A percentile compares a stretch with the other conserved stretches of the same genome.
Evolutionary conservation across 35 echinoderm and acorn worm species (phyloP).

Genomic region (Eucidaris tribuloides): DNA sequence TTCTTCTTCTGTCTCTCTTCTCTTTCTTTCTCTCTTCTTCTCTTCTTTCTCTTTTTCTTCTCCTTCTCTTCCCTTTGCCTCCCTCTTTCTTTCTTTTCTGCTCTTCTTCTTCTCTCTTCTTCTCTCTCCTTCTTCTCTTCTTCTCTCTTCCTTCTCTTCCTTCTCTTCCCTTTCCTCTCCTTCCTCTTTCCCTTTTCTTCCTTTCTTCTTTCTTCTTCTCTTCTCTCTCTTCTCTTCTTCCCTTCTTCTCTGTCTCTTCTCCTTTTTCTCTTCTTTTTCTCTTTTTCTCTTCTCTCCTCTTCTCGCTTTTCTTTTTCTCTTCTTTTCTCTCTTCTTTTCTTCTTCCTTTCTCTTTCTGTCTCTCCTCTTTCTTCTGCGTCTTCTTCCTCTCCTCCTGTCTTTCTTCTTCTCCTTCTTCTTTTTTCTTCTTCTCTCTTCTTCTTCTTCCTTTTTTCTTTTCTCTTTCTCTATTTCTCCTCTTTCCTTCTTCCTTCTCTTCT

Average conservation of each 20-base stretch:
- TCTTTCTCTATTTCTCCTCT: background rate
- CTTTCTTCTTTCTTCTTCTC: slow-evolving; percentile 2
- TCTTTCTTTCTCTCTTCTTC: background rate
- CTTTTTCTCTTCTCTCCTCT: background rate
- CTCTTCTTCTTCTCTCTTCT: background rate
- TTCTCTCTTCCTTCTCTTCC: background rate
- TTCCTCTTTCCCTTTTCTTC: background rate
- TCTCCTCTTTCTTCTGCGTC: background rate
- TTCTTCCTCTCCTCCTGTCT: background rate
- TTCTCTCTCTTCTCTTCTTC: background rate
- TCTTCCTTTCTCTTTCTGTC: background rate
- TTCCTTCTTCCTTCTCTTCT: background rate
- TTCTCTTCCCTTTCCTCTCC: no score
- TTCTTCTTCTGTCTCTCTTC: background rate
- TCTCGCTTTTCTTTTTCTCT: background rate
- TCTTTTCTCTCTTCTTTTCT: background rate
- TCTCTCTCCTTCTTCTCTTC: background rate
- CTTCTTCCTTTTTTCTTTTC: background rate
- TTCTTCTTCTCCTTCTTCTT: background rate
- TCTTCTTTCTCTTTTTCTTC: background rate
- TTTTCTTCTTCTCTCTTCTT: background rate
- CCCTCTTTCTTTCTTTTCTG: background rate
- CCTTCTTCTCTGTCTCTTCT: background rate
- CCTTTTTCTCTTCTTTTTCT: background rate
- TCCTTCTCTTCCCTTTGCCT: background rate